A percentile compares a stretch with the other conserved stretches of the same genome.
Conservation (phyloP, 2,888 invertebrate genomes). For the Choreutis nemorana region DNA sequence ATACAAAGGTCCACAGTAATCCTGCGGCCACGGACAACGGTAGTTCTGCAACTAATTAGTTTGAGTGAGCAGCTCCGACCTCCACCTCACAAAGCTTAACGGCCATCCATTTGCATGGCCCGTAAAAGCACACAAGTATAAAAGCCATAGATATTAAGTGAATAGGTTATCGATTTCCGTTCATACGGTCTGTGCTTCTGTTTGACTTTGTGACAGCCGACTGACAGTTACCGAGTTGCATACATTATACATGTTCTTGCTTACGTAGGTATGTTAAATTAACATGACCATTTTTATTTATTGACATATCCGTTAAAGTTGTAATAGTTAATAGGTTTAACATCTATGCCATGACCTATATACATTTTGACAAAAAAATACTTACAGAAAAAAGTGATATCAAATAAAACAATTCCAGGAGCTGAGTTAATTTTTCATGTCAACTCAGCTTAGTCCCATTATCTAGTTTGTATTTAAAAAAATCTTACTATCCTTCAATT, state of each 20-base stretch:
- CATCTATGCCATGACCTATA: too few relatives aligned
- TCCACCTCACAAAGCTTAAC: slow-evolving; percentile 23
- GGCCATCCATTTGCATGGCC: slow-evolving; percentile 15
- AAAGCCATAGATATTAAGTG: not conserved
- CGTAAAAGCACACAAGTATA: not conserved
- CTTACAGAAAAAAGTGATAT: too few relatives aligned
- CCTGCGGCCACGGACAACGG: too few relatives aligned
- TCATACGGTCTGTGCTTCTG: not conserved
- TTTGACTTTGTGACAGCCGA: not conserved
- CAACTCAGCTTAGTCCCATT: too few relatives aligned
- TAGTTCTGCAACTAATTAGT: slow-evolving; percentile 27
- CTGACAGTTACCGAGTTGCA: not conserved
- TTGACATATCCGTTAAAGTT: too few relatives aligned
- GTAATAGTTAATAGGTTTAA: too few relatives aligned
- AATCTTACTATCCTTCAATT: too few relatives aligned
- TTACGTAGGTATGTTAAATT: not conserved
- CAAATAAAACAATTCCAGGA: too few relatives aligned
- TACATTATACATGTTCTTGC: not conserved
- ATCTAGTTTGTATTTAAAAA: too few relatives aligned
- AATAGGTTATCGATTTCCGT: not conserved
- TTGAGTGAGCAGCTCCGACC: slow-evolving; percentile 16
- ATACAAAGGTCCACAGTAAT: too few relatives aligned
- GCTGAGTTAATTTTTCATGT: too few relatives aligned
- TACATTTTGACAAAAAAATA: too few relatives aligned
- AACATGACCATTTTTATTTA: not conserved